phyloP scores from a whole-genome alignment of 2,113 vertebrate genomes.

The human region GRCh38 chr21:21896501-21897000 shows the following conservation, averaged over 20 bases:
- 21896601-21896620: not conserved
- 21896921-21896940: not conserved
- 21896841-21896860: not conserved
- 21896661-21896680: not conserved
- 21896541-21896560: not conserved
- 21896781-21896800: not conserved
- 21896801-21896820: not conserved
- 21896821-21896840: accelerated
- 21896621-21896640: not conserved
- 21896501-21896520: not conserved
- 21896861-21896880: not conserved
- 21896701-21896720: not conserved
- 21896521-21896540: not conserved
- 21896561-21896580: not conserved
- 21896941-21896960: no score
- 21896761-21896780: not conserved
- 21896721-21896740: not conserved
- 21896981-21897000: no score
- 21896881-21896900: not conserved
- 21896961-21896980: no score
- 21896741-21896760: not conserved
- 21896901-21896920: not conserved
- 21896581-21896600: not conserved
- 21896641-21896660: not conserved
- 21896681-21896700: not conserved